A percentile compares a stretch with the other conserved stretches of the same genome.
Evolutionary conservation across 1,140 invertebrate genomes (phyloP).

Genomic region (Theocolax elegans): DNA sequence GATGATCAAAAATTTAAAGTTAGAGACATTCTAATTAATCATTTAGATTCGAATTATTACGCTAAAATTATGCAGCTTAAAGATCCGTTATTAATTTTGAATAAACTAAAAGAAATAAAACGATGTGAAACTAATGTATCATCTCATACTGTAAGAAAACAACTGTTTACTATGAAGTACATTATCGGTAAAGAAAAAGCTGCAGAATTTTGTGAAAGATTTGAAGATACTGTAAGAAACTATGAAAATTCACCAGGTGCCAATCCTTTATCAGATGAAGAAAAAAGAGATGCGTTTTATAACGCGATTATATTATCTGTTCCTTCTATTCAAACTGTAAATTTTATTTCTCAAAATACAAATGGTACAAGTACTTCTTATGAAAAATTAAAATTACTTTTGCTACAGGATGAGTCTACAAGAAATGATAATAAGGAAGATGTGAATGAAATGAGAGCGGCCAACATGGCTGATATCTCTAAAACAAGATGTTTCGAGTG

Average conservation of each 20-base stretch:
- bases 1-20: constrained; percentile 35
- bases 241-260: constrained; percentile 36
- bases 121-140: constrained; percentile 40
- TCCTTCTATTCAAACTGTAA: constrained; percentile 37
- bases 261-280: constrained; percentile 37
- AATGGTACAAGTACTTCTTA: constrained; percentile 35
- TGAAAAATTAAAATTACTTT: constrained; percentile 42
- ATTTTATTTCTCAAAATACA: constrained; percentile 40
- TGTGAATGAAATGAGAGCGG: neutral
- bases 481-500: neutral
- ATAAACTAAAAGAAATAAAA: constrained; percentile 43
- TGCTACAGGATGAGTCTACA: constrained; percentile 38
- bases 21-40: constrained; percentile 41
- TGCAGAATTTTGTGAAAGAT: constrained; percentile 43
- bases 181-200: constrained; percentile 29
- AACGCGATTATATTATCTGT: constrained; percentile 39
- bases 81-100: constrained; percentile 40
- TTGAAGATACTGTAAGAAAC: constrained; percentile 40
- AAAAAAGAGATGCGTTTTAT: constrained; percentile 44
- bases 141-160: constrained; percentile 24
- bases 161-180: constrained; percentile 40
- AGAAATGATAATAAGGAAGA: neutral
- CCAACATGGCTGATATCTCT: neutral
- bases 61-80: constrained; percentile 37
- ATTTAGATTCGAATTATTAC: constrained; percentile 39